Base-by-base conservation (phyloP, 2,113 vertebrate genomes). In the Megalops atlanticus region DNA sequence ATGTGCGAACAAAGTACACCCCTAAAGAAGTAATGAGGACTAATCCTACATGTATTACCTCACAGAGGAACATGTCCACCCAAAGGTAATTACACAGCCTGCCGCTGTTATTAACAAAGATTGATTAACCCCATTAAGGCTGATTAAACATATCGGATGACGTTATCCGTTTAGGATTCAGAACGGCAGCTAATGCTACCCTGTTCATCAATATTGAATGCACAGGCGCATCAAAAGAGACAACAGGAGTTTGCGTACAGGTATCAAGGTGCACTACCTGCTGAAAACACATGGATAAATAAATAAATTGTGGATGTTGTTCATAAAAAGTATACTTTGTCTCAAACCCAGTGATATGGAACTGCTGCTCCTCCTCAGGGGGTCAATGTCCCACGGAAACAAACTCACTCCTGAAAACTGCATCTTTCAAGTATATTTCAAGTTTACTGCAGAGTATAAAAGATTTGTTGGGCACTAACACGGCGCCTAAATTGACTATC, bases 51-150 rank as follows among this genome's bases (percentile, higher is more conserved):
- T 7, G 40, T 27, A 74, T 74, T n/a, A 24, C 33, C 6, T 74
- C 38, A 27, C 35, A 74, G 2, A 74, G 72, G 31, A 64, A 64
- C 58, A 4, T n/a, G 18, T 74, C 40, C 72, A 41, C 24, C 40
- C 72, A 74, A 39, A 74, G 21, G 0, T 74, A 74, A 74, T 74
- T 74, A 74, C 72, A 74, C 38, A 74, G 72, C n/a, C 72, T 40
- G 35, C 5, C 41, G 24, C 15, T n/a, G 15, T 12, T 18, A 40
- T 74, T 74, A 74, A 41, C 16, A 74, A 40, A 40, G 71, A 74
- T 38, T 43, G 40, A 74, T 74, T 41, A 74, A 74, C 41, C 38
- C 7, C 24, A 74, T 74, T 74, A 74, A 74, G 39, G 72, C 18
- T 74, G 72, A 74, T 74, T 74, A 39, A 74, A 74, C 21, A 41